Conservation (phyloP, 2,113 vertebrate species). For the Anas platyrhynchos region DNA sequence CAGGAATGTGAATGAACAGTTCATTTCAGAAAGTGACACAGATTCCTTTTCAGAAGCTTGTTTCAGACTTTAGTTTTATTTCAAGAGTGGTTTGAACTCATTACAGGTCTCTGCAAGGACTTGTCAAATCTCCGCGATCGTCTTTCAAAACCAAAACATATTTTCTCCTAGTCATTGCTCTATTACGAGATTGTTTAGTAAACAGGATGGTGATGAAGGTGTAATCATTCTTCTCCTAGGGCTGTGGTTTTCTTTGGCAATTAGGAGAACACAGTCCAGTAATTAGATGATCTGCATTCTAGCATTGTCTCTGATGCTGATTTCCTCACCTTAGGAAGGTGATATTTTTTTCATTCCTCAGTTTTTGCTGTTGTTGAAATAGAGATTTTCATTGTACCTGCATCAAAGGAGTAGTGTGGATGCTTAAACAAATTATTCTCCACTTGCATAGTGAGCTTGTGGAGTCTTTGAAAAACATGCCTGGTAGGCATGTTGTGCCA, state of each 20-base stretch:
- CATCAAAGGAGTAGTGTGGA: slow-evolving; percentile 38
- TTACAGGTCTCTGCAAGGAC: background rate
- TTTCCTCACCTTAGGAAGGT: slow-evolving; percentile 10
- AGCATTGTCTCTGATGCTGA: background rate
- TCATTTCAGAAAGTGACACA: slow-evolving; percentile 20
- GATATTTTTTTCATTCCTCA: slow-evolving; percentile 5
- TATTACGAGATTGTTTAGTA: slow-evolving; percentile 20
- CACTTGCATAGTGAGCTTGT: slow-evolving; percentile 2
- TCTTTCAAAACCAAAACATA: slow-evolving; percentile 14
- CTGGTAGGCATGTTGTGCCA: slow-evolving; percentile 10
- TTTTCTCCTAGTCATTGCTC: slow-evolving; percentile 33
- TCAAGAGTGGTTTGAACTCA: background rate
- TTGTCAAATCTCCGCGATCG: slow-evolving; percentile 8
- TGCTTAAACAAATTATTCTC: slow-evolving; percentile 63
- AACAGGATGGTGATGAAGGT: slow-evolving; percentile 13
- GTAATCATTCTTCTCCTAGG: background rate
- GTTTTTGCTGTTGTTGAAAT: slow-evolving; percentile 33
- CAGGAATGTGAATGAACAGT: slow-evolving; percentile 56
- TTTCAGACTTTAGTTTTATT: slow-evolving; percentile 37
- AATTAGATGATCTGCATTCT: background rate
- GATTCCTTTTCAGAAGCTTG: slow-evolving; percentile 31
- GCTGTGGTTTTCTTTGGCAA: slow-evolving; percentile 31
- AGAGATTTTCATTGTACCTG: slow-evolving; percentile 14
- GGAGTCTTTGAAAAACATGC: slow-evolving; percentile 40
- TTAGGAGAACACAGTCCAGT: slow-evolving; percentile 10